phyloP scores from a whole-genome alignment of 2,113 vertebrate genomes.

The Cebus imitator region DNA sequence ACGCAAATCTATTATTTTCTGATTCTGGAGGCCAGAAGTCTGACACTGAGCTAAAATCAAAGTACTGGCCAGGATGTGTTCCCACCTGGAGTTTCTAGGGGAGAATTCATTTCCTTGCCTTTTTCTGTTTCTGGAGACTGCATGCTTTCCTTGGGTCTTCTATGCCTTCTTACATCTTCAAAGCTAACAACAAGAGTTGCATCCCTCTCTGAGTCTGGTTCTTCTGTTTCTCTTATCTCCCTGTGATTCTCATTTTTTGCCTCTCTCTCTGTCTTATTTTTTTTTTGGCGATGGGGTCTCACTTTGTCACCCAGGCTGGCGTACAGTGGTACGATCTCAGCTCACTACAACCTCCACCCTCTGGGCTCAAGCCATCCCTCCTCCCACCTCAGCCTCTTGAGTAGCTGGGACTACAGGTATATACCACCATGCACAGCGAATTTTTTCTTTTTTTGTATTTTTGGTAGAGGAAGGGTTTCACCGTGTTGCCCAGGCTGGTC shows the following conservation, averaged over 20 bases:
- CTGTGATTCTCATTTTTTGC: neutral
- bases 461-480: neutral
- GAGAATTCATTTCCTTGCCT: neutral
- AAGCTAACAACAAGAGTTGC: neutral
- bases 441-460: neutral
- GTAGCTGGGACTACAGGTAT: neutral
- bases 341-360: neutral
- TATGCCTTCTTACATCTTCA: neutral
- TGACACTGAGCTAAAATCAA: neutral
- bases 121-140: neutral
- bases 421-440: neutral
- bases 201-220: neutral
- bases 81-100: neutral
- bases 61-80: neutral
- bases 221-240: neutral
- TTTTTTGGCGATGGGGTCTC: neutral
- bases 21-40: neutral
- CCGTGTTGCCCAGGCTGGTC: neutral
- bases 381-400: neutral
- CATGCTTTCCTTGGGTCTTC: neutral
- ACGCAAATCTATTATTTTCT: neutral
- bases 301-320: neutral
- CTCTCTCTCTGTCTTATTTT: neutral
- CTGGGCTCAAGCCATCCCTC: neutral
- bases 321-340: neutral